Evolutionary conservation across 1,140 invertebrate genomes (phyloP).

Genomic region (Papilio aristodemus): DNA sequence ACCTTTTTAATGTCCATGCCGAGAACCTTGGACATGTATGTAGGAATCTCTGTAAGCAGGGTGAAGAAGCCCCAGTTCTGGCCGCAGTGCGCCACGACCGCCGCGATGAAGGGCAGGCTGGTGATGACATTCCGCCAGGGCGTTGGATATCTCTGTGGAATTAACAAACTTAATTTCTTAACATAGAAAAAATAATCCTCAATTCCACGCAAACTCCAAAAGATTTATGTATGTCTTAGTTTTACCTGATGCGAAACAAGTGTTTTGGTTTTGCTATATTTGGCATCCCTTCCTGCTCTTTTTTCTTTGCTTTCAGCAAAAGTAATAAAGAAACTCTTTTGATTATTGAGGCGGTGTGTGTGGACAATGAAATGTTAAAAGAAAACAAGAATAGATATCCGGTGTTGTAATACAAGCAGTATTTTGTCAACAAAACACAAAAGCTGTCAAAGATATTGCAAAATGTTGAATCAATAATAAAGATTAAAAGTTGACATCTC

Average conservation of each 20-base stretch:
- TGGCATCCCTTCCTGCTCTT: too few species aligned
- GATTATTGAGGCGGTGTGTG: too few species aligned
- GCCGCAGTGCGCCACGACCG: slow-evolving; percentile 88
- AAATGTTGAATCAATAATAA: background rate
- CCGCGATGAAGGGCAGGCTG: slow-evolving; percentile 88
- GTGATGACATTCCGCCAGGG: slow-evolving; percentile 88
- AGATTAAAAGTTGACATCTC: background rate
- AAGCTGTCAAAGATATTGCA: background rate
- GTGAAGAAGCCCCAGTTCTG: slow-evolving; percentile 95
- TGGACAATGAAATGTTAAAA: too few species aligned
- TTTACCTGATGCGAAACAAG: too few species aligned
- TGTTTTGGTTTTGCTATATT: too few species aligned
- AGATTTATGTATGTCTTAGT: too few species aligned
- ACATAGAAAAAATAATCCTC: background rate
- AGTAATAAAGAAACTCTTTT: too few species aligned
- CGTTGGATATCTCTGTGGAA: slow-evolving; percentile 51
- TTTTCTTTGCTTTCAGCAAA: too few species aligned
- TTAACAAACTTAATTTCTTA: background rate
- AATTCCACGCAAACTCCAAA: too few species aligned
- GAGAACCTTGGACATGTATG: slow-evolving; percentile 90
- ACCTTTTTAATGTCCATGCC: slow-evolving; percentile 86
- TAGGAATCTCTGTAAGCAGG: slow-evolving; percentile 91
- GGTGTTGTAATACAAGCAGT: background rate
- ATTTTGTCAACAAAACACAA: background rate
- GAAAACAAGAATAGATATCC: too few species aligned